Base-by-base conservation (phyloP, 2,888 invertebrate genomes). In the Chymomyza caudatula region DNA sequence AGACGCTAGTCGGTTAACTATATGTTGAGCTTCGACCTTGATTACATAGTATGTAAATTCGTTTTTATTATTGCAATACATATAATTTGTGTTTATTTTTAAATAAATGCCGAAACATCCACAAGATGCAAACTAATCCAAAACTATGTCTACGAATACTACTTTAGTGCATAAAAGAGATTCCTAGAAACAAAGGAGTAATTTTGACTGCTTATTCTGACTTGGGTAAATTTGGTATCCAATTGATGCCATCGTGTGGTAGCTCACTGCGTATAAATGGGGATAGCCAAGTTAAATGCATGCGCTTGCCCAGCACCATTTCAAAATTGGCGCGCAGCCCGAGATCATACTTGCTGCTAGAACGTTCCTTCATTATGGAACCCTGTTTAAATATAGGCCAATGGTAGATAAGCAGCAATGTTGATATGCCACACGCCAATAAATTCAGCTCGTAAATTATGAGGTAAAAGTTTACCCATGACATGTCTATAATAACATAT, bases 211-310 rank as follows among this genome's bases (percentile, higher is more conserved):
- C 29, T 11, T 37, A 37, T 37, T 37, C 29, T 8, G 29, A 37
- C 11, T 37, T 37, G 29, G 22, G 20, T 4, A 5, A 8, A 20
- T 17, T 17, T 13, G 44, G 15, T 37, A 15, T 49, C 29, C 25
- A 61, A 54, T 22, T 54, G 43, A 52, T 53, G 4, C 98, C 98
- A 92, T 97, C 93, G 58, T 94, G 94, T 4, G 95, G 94, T 67
- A 97, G 90, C 59, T 93, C 92, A 68, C 97, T 97, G 11, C 91
- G 76, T 43, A 97, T 90, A 87, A 96, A 95, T 3, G 98, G 97
- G 59, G 93, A 94, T 56, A 97, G 78, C 95, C 95, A 96, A 6
- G 94, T 92, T 56, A 96, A 88, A 79, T 94, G 93, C 97, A 97
- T 98, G 59, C 92, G 92, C 17, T 92, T 90, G 6, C 98, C 98